A percentile compares a stretch with the other conserved stretches of the same genome.
Conservation (phyloP, 2,888 invertebrate species). For the Embidobia sp. region DNA sequence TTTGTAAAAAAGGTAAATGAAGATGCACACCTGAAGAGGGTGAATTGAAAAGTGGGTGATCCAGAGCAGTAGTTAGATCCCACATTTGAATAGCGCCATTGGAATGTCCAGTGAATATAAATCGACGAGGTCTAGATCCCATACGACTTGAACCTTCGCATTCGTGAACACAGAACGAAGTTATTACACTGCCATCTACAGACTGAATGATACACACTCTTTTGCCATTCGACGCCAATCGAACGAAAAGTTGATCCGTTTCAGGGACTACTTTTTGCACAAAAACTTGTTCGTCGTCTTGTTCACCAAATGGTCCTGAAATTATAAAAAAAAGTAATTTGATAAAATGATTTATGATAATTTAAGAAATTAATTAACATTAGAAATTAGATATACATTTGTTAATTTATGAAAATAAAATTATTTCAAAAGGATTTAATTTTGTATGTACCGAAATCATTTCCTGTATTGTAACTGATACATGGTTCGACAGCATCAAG, state of each 20-base stretch:
- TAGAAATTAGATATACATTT: too few relatives aligned
- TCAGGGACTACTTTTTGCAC: slow-evolving; percentile 99
- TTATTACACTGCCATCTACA: slow-evolving; percentile 96
- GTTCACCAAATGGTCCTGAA: slow-evolving; percentile 96
- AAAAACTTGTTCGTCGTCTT: slow-evolving; percentile 98
- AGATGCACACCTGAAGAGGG: slow-evolving; percentile 72
- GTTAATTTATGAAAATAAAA: too few relatives aligned
- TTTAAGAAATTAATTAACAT: background rate
- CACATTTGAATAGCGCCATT: slow-evolving; percentile 98
- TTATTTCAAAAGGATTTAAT: too few relatives aligned
- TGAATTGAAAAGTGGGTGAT: slow-evolving; percentile 84
- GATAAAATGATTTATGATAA: too few relatives aligned
- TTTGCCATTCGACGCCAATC: slow-evolving; percentile 97
- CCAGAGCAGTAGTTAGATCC: slow-evolving; percentile 98
- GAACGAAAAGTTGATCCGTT: slow-evolving; percentile 96
- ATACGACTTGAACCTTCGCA: slow-evolving; percentile 97
- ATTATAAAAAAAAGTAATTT: too few relatives aligned
- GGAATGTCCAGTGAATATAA: slow-evolving; percentile 95
- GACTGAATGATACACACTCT: slow-evolving; percentile 97
- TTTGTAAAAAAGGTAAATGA: background rate
- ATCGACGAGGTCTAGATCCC: slow-evolving; percentile 93
- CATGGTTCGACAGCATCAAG: slow-evolving; percentile 87
- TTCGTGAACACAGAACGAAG: slow-evolving; percentile 98
- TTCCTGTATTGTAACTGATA: slow-evolving; percentile 85
- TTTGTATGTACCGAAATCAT: slow-evolving; percentile 82